phyloP scores from a whole-genome alignment of 2,797 vertebrate genomes.

The Discoglossus pictus region DNA sequence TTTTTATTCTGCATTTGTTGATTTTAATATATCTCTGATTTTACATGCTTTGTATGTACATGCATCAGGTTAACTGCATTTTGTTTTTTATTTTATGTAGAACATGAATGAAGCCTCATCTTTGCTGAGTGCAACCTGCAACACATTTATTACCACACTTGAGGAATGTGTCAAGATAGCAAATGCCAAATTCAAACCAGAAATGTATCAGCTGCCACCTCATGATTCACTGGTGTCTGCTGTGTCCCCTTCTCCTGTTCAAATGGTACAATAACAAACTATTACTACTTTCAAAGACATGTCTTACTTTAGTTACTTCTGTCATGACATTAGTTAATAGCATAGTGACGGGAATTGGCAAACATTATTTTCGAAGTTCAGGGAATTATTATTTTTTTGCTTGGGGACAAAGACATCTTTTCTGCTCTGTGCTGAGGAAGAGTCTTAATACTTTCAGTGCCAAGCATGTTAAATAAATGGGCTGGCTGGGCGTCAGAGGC shows the following conservation, averaged over 20 bases:
- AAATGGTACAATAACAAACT: slow-evolving; percentile 71
- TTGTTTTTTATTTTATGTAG: slow-evolving; percentile 70
- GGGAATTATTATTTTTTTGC: background rate
- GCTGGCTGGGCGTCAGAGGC: no score
- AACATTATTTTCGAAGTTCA: background rate
- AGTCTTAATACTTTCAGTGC: no score
- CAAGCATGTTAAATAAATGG: no score
- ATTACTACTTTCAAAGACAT: no score
- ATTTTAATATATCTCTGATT: no score
- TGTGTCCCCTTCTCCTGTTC: slow-evolving; percentile 83
- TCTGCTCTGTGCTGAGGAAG: no score
- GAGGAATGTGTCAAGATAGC: slow-evolving; percentile 97
- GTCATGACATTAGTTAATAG: no score
- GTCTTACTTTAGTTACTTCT: no score
- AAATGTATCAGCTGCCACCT: slow-evolving; percentile 82
- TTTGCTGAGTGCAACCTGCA: slow-evolving; percentile 92
- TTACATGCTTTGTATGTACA: slow-evolving; percentile 32
- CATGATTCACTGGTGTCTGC: slow-evolving; percentile 78
- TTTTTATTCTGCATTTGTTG: no score
- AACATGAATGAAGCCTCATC: slow-evolving; percentile 88
- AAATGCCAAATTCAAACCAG: slow-evolving; percentile 89
- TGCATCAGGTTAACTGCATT: no score
- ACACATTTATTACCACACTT: slow-evolving; percentile 92
- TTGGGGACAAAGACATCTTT: no score
- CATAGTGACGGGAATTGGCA: no score